A percentile compares a stretch with the other conserved stretches of the same genome.
phyloP scores from a whole-genome alignment of 2,113 vertebrate genomes.

The Xiphophorus maculatus region DNA sequence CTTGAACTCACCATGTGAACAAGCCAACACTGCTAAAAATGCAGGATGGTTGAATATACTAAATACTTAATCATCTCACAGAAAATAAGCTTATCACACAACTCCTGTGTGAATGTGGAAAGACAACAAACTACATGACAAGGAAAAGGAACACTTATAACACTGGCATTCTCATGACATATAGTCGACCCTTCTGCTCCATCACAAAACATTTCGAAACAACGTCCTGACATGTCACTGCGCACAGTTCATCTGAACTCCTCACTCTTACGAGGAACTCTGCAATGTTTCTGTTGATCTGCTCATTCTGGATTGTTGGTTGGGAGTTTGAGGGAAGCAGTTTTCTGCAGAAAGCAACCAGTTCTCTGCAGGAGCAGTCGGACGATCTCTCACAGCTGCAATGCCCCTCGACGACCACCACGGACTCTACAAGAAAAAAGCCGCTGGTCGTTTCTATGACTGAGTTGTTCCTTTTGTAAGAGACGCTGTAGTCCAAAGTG shows the following conservation, averaged over 20 bases:
- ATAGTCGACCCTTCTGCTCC: rapidly evolving
- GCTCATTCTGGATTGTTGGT: neutral
- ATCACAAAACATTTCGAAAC: conserved; percentile 8
- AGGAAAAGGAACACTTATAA: neutral
- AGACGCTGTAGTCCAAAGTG: rapidly evolving
- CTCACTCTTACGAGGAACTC: conserved; percentile 3
- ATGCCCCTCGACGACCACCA: neutral
- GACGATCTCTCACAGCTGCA: neutral
- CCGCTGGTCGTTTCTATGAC: rapidly evolving
- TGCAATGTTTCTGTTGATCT: neutral
- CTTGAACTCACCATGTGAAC: neutral
- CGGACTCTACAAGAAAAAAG: neutral
- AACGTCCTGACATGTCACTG: neutral
- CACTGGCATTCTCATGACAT: conserved; percentile 13
- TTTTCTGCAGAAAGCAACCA: conserved; percentile 7
- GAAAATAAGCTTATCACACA: neutral
- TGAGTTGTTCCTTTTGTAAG: conserved; percentile 4
- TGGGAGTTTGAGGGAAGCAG: neutral
- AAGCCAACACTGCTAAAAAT: neutral
- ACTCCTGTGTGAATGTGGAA: neutral
- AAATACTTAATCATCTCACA: neutral
- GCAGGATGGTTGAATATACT: neutral
- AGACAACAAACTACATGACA: neutral
- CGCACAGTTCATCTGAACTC: conserved; percentile 11
- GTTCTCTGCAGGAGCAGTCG: conserved; percentile 2